These are phyloP conservation scores for Aporophyla nigra DNA, from an alignment of 2,888 invertebrate species.

Conservation along the genomic window DNA sequence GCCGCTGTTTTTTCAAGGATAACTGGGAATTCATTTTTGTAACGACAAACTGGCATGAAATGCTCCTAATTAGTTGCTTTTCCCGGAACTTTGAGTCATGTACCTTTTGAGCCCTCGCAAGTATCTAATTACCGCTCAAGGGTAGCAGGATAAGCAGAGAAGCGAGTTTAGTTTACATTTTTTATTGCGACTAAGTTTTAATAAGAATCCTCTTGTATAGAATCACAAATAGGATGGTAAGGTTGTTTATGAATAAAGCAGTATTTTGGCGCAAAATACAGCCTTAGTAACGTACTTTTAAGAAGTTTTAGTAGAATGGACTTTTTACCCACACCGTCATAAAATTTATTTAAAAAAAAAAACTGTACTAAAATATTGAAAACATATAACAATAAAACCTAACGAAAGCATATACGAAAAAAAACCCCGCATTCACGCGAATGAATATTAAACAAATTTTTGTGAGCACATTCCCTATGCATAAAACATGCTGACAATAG, in stretches of 20 bases:
- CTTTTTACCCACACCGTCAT: background rate
- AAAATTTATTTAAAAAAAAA: no score
- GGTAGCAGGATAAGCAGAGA: slow-evolving; percentile 14
- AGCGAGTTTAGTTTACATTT: slow-evolving; percentile 28
- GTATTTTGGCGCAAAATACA: background rate
- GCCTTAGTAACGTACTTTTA: background rate
- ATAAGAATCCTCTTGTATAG: background rate
- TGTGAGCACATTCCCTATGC: slow-evolving; percentile 25
- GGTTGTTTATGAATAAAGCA: background rate
- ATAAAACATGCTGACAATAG: slow-evolving; percentile 50
- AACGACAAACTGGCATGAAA: slow-evolving; percentile 30
- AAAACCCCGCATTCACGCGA: slow-evolving; percentile 1
- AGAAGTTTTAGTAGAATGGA: background rate
- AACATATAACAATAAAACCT: background rate
- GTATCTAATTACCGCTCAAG: slow-evolving; percentile 54
- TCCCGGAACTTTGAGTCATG: slow-evolving; percentile 33
- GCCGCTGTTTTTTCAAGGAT: slow-evolving; percentile 1
- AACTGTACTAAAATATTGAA: background rate
- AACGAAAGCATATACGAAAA: slow-evolving; percentile 9
- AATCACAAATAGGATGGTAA: background rate
- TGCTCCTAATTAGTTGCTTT: slow-evolving; percentile 45
- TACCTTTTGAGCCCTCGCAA: slow-evolving; percentile 42
- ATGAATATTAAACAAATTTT: slow-evolving; percentile 34
- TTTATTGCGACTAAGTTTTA: slow-evolving; percentile 29
- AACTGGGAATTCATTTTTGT: background rate